A percentile compares a stretch with the other conserved stretches of the same genome.
phyloP scores from a whole-genome alignment of 2,797 vertebrate species.

The Podarcis lilfordi region DNA sequence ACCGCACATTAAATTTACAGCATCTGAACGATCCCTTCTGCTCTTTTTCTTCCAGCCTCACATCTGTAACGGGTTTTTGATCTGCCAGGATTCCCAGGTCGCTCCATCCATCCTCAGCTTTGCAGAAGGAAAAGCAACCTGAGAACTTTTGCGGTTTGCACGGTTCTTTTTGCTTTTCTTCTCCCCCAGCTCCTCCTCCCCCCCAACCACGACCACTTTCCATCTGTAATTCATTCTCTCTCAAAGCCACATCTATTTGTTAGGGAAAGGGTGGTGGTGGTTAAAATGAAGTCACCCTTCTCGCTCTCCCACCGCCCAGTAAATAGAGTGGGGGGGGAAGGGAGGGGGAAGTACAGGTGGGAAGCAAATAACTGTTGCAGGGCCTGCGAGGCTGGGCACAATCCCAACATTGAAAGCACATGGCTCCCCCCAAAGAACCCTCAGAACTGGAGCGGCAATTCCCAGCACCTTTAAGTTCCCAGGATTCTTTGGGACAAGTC shows the following conservation, averaged over 20 bases:
- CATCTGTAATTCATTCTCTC: constrained; percentile 71
- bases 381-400: constrained; percentile 16
- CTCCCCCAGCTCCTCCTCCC: fast-evolving
- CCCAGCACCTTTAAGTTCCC: no score
- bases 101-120: constrained; percentile 59
- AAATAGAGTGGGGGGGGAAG: constrained; percentile 42
- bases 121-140: constrained; percentile 57
- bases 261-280: constrained; percentile 39
- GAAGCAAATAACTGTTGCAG: neutral
- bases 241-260: constrained; percentile 64
- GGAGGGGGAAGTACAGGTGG: constrained; percentile 45
- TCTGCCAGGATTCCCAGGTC: constrained; percentile 69
- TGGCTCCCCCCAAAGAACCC: no score
- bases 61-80: constrained; percentile 78
- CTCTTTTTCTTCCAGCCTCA: constrained; percentile 50
- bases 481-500: no score
- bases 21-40: constrained; percentile 65
- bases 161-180: neutral
- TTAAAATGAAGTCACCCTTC: constrained; percentile 64
- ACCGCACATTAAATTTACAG: constrained; percentile 63
- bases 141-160: constrained; percentile 53
- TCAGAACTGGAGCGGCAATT: no score
- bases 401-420: no score
- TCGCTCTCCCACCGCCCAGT: constrained; percentile 49
- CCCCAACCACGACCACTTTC: constrained; percentile 4